phyloP scores from a whole-genome alignment of 1,140 invertebrate genomes.

The Euura saliciscinereae region DNA sequence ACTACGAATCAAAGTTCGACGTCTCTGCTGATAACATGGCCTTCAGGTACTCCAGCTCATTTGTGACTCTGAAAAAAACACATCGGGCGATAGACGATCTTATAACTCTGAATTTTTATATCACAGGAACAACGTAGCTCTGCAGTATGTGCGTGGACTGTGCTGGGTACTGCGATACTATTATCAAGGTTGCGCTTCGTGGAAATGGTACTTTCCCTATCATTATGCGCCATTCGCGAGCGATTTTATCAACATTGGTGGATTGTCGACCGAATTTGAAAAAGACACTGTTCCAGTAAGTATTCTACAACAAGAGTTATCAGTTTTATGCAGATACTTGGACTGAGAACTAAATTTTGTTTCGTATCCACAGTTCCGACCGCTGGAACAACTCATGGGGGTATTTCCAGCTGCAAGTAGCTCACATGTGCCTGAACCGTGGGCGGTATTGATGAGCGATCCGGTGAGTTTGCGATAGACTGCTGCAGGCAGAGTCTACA shows the following conservation, averaged over 20 bases:
- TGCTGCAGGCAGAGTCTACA: constrained; percentile 15
- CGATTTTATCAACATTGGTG: constrained; percentile 93
- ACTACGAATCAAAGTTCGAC: constrained; percentile 98
- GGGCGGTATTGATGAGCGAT: constrained; percentile 94
- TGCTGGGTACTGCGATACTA: constrained; percentile 99
- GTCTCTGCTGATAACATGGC: constrained; percentile 79
- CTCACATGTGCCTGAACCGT: constrained; percentile 90
- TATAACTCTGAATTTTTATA: background rate
- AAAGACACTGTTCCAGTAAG: constrained; percentile 85
- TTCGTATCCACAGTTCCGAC: constrained; percentile 77
- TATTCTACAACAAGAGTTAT: constrained; percentile 25
- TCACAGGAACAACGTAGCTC: constrained; percentile 81
- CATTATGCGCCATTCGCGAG: constrained; percentile 99
- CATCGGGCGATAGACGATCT: constrained; percentile 11
- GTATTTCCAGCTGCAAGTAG: constrained; percentile 98
- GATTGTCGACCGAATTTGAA: constrained; percentile 87
- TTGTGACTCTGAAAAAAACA: too few relatives aligned
- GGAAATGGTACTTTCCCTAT: constrained; percentile 99
- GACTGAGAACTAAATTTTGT: background rate
- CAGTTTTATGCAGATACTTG: background rate
- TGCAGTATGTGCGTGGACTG: constrained; percentile 93
- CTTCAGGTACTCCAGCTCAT: constrained; percentile 69
- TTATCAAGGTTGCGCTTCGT: constrained; percentile 98
- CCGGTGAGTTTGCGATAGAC: constrained; percentile 68
- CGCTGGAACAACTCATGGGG: constrained; percentile 98